phyloP scores from a whole-genome alignment of 2,797 vertebrate genomes.

The Paratrypauchen microcephalus region DNA sequence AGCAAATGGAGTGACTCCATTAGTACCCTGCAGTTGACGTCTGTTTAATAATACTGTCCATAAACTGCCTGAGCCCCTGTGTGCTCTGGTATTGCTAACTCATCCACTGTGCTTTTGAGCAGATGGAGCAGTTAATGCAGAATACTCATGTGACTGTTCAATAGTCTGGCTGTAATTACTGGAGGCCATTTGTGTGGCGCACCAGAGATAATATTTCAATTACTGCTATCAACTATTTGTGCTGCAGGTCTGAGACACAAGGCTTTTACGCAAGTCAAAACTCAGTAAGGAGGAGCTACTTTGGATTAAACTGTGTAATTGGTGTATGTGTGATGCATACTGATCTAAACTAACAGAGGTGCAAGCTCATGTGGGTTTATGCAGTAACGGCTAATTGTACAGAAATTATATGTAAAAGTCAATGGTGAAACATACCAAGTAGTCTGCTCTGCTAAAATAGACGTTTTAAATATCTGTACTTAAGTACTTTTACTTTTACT shows the following conservation, averaged over 20 bases:
- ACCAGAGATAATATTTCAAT: slow-evolving; percentile 7
- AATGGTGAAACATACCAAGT: no score
- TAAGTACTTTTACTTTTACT: no score
- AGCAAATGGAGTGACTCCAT: background rate
- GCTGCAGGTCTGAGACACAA: background rate
- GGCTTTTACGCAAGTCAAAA: background rate
- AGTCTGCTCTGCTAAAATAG: no score
- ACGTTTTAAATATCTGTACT: no score
- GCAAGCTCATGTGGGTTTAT: no score
- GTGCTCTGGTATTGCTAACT: background rate
- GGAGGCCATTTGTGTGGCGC: background rate
- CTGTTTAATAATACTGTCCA: background rate
- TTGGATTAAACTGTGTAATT: background rate
- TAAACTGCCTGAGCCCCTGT: background rate
- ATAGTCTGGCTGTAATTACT: background rate
- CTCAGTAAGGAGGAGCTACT: background rate
- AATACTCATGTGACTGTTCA: background rate
- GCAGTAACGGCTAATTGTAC: no score
- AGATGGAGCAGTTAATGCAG: background rate
- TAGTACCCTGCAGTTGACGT: background rate
- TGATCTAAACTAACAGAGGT: background rate
- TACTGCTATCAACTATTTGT: background rate
- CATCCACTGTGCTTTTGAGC: background rate
- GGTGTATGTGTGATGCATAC: background rate
- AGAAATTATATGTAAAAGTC: no score